These are phyloP conservation scores for Microctonus brassicae DNA, from an alignment of 2,888 invertebrate genomes.

Conservation along the genomic window DNA sequence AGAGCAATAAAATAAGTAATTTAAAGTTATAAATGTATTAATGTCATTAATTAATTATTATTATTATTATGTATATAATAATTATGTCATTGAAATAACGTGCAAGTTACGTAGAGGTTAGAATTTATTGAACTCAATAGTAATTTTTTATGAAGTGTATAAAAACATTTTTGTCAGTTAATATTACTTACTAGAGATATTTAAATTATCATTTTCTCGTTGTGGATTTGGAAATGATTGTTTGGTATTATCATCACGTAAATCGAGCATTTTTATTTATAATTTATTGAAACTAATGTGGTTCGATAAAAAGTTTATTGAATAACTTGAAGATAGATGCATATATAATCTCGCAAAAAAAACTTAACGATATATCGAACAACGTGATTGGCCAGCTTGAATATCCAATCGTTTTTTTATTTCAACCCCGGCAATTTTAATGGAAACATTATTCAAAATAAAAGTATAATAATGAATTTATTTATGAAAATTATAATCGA, in stretches of 20 bases:
- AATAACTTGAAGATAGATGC: background rate
- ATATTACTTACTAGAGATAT: constrained; percentile 51
- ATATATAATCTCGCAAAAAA: too few relatives aligned
- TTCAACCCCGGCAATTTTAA: too few relatives aligned
- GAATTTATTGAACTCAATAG: constrained; percentile 17
- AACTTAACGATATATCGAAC: background rate
- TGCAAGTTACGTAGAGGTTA: constrained; percentile 37
- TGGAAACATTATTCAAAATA: too few relatives aligned
- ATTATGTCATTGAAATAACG: background rate
- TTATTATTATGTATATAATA: background rate
- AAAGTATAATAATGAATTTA: too few relatives aligned
- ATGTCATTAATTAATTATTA: background rate
- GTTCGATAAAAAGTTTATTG: background rate
- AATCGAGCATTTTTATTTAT: constrained; percentile 57
- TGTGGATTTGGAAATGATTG: constrained; percentile 38
- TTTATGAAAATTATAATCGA: too few relatives aligned
- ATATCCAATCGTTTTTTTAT: too few relatives aligned
- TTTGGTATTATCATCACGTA: constrained; percentile 51
- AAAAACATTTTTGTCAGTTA: background rate
- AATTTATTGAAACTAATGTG: background rate
- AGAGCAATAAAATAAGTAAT: background rate
- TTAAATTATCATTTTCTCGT: constrained; percentile 45
- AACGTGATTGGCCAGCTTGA: too few relatives aligned
- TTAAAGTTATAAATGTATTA: background rate
- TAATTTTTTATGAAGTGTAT: background rate